Percentiles rank a stretch among this genome's conserved stretches.
These are phyloP conservation scores for Clarias gariepinus DNA, from an alignment of 2,113 vertebrate species.

Conservation along the genomic window DNA sequence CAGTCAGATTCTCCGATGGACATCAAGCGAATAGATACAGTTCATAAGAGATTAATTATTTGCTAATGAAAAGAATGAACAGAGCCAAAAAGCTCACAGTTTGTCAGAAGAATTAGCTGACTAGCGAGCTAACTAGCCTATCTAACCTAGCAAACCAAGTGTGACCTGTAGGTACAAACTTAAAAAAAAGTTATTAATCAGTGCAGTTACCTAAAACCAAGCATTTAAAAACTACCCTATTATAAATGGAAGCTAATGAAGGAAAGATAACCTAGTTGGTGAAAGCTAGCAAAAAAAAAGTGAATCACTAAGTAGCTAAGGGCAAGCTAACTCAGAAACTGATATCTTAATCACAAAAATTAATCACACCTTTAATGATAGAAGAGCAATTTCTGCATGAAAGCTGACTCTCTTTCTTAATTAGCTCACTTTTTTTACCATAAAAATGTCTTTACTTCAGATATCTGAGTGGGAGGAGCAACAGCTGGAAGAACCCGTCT, in stretches of 20 bases:
- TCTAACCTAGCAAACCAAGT: not conserved
- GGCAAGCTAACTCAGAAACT: not conserved
- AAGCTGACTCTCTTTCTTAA: not conserved
- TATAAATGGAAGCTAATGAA: not conserved
- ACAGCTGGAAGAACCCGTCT: slow-evolving; percentile 87
- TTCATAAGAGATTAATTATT: not conserved
- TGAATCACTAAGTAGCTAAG: not conserved
- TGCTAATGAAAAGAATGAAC: not conserved
- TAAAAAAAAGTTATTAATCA: not conserved
- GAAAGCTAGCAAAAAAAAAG: not conserved
- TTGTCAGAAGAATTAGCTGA: not conserved
- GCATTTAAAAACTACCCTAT: not conserved
- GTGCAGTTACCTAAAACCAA: not conserved
- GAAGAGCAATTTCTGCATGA: not conserved
- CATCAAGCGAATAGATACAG: not conserved
- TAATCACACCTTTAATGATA: not conserved
- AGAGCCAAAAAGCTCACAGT: not conserved
- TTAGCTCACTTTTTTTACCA: not conserved
- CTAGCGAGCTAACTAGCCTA: not conserved
- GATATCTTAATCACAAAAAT: not conserved
- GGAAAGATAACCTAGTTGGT: not conserved
- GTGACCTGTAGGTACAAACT: not conserved
- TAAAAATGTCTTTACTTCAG: slow-evolving; percentile 63
- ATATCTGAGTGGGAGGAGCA: slow-evolving; percentile 92
- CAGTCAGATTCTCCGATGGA: not conserved